Percentiles rank a stretch among this genome's conserved stretches.
These are phyloP conservation scores for Pachycephala philippinensis DNA, from an alignment of 2,113 vertebrate genomes.

Conservation along the genomic window DNA sequence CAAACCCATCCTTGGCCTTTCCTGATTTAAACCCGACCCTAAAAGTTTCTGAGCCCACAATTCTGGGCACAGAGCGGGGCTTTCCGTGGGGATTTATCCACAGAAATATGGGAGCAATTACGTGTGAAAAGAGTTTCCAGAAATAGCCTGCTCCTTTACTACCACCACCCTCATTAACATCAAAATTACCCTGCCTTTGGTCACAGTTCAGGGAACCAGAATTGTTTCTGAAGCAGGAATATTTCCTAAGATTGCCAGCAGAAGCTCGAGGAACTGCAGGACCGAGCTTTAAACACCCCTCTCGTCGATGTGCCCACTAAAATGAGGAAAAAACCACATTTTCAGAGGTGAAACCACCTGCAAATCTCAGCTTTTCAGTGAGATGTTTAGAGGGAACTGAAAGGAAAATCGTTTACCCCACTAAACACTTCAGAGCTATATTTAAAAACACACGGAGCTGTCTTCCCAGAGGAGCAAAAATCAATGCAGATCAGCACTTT, in stretches of 20 bases:
- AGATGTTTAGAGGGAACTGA: neutral
- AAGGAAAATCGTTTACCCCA: neutral
- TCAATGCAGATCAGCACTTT: constrained; percentile 14
- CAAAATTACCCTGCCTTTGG: neutral
- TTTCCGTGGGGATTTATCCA: neutral
- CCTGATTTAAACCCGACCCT: neutral
- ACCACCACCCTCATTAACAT: neutral
- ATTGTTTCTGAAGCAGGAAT: neutral
- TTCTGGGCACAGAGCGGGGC: neutral
- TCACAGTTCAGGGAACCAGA: neutral
- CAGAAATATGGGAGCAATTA: neutral
- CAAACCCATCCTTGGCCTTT: neutral
- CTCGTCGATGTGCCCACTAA: neutral
- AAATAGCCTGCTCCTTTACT: neutral
- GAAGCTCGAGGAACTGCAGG: neutral
- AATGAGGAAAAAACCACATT: neutral
- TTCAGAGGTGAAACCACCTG: neutral
- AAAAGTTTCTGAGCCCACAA: neutral
- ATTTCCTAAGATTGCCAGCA: neutral
- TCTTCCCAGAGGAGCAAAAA: neutral
- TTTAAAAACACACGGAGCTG: constrained; percentile 1
- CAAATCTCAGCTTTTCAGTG: neutral
- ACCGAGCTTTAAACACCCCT: neutral
- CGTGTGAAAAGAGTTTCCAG: constrained; percentile 2
- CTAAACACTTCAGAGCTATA: neutral